Percentiles rank a stretch among this genome's conserved stretches.
phyloP scores from a whole-genome alignment of 2,797 vertebrate genomes.

The Momotus momota region DNA sequence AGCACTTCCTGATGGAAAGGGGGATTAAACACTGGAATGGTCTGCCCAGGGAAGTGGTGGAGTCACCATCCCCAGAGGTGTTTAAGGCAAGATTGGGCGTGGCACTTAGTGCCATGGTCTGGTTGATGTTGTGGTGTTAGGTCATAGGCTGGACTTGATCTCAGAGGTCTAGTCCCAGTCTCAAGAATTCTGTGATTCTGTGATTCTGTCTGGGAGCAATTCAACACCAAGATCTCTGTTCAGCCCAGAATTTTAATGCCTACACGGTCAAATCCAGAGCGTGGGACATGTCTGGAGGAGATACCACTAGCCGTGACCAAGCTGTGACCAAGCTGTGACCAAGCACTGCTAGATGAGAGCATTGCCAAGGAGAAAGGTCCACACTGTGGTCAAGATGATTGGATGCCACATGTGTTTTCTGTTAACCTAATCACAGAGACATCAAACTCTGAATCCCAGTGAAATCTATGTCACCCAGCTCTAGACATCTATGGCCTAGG shows the following conservation, averaged over 20 bases:
- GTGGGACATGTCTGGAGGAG: background rate
- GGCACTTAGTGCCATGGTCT: too few relatives aligned
- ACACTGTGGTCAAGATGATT: too few relatives aligned
- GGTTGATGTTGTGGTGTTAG: too few relatives aligned
- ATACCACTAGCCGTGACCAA: too few relatives aligned
- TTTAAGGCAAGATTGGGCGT: too few relatives aligned
- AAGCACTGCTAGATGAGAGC: background rate
- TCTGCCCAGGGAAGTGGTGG: too few relatives aligned
- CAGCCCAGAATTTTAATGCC: background rate
- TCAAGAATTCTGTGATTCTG: too few relatives aligned
- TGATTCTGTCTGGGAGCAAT: background rate
- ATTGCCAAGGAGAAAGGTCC: background rate
- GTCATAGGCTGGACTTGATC: too few relatives aligned
- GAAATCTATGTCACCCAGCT: background rate
- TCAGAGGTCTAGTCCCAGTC: too few relatives aligned
- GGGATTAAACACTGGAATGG: too few relatives aligned
- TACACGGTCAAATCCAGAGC: background rate
- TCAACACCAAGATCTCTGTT: background rate
- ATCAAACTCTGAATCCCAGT: background rate
- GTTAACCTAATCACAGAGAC: background rate
- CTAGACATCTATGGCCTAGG: fast-evolving
- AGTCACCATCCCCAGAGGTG: too few relatives aligned
- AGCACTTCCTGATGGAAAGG: too few relatives aligned
- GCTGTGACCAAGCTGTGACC: background rate
- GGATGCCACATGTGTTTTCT: background rate